Evolutionary conservation across 2,888 invertebrate species (phyloP).

Genomic region (Chesias legatella): DNA sequence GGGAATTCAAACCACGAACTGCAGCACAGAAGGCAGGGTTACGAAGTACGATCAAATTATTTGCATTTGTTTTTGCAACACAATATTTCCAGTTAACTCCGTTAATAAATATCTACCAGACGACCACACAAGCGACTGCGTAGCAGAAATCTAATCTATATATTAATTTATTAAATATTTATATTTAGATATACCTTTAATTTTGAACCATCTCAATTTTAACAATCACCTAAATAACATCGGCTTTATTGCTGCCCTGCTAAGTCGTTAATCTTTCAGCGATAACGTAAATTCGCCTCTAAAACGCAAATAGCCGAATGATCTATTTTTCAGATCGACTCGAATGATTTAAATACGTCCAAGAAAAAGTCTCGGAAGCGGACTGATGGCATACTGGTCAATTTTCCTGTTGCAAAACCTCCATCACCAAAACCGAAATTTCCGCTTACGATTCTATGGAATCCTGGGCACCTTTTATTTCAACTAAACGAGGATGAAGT

Average conservation of each 20-base stretch:
- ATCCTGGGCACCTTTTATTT: constrained; percentile 38
- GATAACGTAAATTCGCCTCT: constrained; percentile 14
- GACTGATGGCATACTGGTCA: constrained; percentile 5
- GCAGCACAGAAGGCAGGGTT: too few species aligned
- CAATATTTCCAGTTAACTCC: too few species aligned
- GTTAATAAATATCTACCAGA: too few species aligned
- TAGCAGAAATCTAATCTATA: too few species aligned
- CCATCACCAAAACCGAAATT: constrained; percentile 30
- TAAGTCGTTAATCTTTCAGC: constrained; percentile 21
- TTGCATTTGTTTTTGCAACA: too few species aligned
- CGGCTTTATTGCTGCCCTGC: constrained; percentile 12
- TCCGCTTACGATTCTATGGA: constrained; percentile 39
- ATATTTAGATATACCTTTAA: constrained; percentile 2
- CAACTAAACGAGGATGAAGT: constrained; percentile 36
- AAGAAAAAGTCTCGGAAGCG: constrained; percentile 3
- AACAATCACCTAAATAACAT: constrained; percentile 14
- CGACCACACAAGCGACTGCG: too few species aligned
- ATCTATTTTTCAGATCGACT: constrained; percentile 23
- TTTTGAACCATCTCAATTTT: constrained; percentile 15
- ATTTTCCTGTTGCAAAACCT: constrained; percentile 5
- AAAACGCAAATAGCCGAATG: constrained; percentile 14
- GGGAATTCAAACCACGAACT: too few species aligned
- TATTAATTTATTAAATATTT: too few species aligned
- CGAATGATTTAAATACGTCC: constrained; percentile 11
- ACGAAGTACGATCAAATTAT: too few species aligned